Base-by-base conservation (phyloP, 2,888 invertebrate species). In the Pelosia muscerda region DNA sequence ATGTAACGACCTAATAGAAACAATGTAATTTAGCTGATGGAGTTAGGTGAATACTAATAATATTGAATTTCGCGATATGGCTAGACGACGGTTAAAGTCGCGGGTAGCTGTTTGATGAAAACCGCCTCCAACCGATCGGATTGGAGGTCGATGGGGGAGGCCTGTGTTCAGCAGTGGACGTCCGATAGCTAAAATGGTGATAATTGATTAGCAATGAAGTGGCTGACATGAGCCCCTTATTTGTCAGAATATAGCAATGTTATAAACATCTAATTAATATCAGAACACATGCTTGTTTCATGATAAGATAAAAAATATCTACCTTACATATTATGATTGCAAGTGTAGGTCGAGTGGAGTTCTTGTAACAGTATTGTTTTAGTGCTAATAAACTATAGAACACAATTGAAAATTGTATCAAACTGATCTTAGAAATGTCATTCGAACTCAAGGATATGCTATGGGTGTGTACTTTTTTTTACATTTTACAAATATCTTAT, bases 371-470 rank as follows among this genome's bases (percentile, higher is more conserved):
- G 34, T 28, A 4, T 61, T 8, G 26, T 61, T 28, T n/a, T 22
- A n/a, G 19, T 38, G 15, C 49, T 23, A n/a, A 5, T 42, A 49
- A 8, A 9, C n/a, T n/a, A 61, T 13, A 49, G 13, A 13, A 26
- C 22, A 15, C 8, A 22, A 8, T 53, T 22, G 15, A 53, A 22
- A 11, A 15, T n/a, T n/a, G 5, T 61, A 26, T 61, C 11, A 54
- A 42, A 23, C 10, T 42, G 19, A 10, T n/a, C 25, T 60, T 60
- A 54, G 19, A 56, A 59, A 63, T 22, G 72, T 70, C 63, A 56
- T 60, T 70, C 25, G 68, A 57, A 49, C 55, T 69, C 22, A 49
- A 42, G 26, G 67, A 61, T 49, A 19, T 63, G 22, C 28, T 69
- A 34, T 61, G 67, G 67, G 67, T 68, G 26, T 25, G 57, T 25